phyloP scores from a whole-genome alignment of 2,113 vertebrate genomes.

The Coturnix japonica region DNA sequence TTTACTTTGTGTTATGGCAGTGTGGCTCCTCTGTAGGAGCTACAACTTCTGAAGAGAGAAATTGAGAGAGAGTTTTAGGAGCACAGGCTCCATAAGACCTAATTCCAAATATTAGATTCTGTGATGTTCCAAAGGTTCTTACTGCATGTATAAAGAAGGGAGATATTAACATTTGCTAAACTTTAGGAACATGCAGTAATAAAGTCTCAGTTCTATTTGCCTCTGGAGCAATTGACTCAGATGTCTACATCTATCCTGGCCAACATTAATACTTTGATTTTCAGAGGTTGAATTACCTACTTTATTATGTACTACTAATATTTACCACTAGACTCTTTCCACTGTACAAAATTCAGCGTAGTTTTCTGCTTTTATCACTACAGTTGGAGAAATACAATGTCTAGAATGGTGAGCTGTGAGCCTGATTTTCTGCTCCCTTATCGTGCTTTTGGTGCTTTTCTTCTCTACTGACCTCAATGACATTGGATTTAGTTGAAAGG shows the following conservation, averaged over 20 bases:
- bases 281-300: background rate
- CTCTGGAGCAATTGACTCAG: background rate
- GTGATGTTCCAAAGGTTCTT: background rate
- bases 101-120: background rate
- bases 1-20: conserved; percentile 63
- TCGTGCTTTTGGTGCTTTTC: background rate
- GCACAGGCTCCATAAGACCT: background rate
- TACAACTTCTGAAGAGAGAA: background rate
- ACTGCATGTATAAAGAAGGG: background rate
- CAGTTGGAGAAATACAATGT: background rate
- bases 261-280: background rate
- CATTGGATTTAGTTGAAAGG: background rate
- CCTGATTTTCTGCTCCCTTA: background rate
- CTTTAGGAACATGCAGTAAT: background rate
- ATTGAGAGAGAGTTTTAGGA: background rate
- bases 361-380: background rate
- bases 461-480: background rate
- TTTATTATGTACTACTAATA: background rate
- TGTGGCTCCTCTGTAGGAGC: background rate
- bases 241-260: background rate
- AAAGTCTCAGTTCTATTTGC: background rate
- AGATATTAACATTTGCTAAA: background rate
- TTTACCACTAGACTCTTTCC: background rate
- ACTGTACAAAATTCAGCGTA: background rate
- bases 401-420: background rate